Base-by-base conservation (phyloP, 2,888 invertebrate species). In the Hipparchia semele region DNA sequence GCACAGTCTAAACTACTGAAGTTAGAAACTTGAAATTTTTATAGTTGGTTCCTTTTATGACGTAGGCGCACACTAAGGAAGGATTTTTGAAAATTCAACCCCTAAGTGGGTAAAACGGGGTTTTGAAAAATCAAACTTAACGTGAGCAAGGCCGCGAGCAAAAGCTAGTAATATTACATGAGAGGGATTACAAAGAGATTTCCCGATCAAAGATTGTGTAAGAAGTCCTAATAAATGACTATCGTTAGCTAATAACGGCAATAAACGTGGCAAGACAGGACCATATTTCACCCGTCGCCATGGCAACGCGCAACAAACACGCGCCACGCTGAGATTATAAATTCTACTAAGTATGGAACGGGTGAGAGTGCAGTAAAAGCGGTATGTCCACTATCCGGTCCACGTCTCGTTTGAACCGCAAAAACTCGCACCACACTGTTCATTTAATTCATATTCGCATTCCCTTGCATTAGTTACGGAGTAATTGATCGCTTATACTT, bases 251-350 rank as follows among this genome's bases (percentile, higher is more conserved):
- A 89, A 91, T 91, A 90, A 87, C 87, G 81, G 88, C 85, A 85
- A 87, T 88, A 86, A 88, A 84, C 84, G 86, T 83, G 82, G 84
- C 69, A 87, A 89, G 90, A 90, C 91, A 84, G 85, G 80, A 84
- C 82, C 86, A 92, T 92, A 92, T 88, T 91, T 91, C 90, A 92
- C 88, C 80, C 80, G 92, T 92, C 82, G 84, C 86, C 84, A 87
- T 89, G 86, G 86, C 79, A 86, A 92, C 91, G 74, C 81, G 85
- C 81, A 83, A 88, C 90, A 92, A 93, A 93, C 93, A 94, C 84
- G 82, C 80, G 78, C 78, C 78, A 76, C 78, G 77, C 72, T 73
- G 76, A 80, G 77, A 79, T 75, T 78, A 73, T 72, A 68, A 73
- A 75, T 75, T 71, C 73, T 71, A 75, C 75, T 66, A 71, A 61